Conservation (phyloP, 2,797 vertebrate species). For the Eremophila alpestris region DNA sequence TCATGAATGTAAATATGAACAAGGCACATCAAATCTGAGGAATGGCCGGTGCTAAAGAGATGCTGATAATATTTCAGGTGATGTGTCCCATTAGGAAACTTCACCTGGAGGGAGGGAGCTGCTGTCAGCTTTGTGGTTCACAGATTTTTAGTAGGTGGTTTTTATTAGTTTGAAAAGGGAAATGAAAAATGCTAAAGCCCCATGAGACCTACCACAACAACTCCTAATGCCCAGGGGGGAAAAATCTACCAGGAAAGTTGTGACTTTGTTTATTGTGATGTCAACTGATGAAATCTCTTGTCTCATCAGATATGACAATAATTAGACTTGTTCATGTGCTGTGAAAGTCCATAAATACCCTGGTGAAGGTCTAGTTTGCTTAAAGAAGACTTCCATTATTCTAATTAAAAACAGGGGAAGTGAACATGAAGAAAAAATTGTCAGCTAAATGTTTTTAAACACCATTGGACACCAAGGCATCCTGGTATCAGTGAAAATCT, state of each 20-base stretch:
- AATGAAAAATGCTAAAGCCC: neutral
- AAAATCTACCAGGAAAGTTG: neutral
- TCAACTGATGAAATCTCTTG: neutral
- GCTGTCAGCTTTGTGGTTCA: neutral
- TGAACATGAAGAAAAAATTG: neutral
- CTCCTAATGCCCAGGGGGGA: neutral
- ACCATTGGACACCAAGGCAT: neutral
- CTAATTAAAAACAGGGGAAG: neutral
- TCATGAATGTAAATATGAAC: neutral
- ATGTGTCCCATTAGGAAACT: neutral
- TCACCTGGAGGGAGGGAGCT: neutral
- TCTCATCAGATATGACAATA: neutral
- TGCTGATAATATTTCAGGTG: neutral
- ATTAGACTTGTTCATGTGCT: neutral
- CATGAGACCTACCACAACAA: neutral
- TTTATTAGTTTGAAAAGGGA: neutral
- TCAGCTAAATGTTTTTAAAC: neutral
- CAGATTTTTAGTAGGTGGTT: neutral
- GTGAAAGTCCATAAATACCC: neutral
- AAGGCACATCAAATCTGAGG: neutral
- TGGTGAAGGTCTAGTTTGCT: neutral
- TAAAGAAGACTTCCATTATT: neutral
- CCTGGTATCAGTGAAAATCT: neutral
- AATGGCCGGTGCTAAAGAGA: neutral
- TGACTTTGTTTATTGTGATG: neutral